Conservation (phyloP, 2,888 invertebrate genomes). For the Apocheima hispidaria region DNA sequence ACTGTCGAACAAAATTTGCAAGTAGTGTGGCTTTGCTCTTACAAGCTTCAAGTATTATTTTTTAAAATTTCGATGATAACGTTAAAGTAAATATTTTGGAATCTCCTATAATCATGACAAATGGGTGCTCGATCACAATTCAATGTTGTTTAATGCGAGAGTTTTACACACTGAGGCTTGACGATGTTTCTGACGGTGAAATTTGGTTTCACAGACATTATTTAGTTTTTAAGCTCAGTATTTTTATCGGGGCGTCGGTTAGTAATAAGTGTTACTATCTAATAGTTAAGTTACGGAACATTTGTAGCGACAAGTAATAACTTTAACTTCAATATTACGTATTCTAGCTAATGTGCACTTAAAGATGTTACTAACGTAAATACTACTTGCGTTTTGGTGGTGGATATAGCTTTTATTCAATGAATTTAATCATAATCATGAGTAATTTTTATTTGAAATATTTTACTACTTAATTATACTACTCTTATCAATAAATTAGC, state of each 20-base stretch:
- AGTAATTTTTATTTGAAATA: slow-evolving; percentile 73
- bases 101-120: slow-evolving; percentile 56
- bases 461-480: slow-evolving; percentile 62
- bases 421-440: slow-evolving; percentile 70
- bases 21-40: not conserved
- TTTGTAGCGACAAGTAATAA: slow-evolving; percentile 48
- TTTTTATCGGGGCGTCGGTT: slow-evolving; percentile 58
- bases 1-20: not conserved
- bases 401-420: slow-evolving; percentile 77
- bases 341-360: slow-evolving; percentile 49
- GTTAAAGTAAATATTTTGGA: slow-evolving; percentile 32
- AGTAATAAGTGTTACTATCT: slow-evolving; percentile 71
- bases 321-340: slow-evolving; percentile 48
- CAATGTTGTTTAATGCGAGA: slow-evolving; percentile 56
- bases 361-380: slow-evolving; percentile 65
- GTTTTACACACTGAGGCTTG: slow-evolving; percentile 61
- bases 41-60: slow-evolving; percentile 5
- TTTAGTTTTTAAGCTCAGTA: slow-evolving; percentile 55
- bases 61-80: not conserved
- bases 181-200: slow-evolving; percentile 45
- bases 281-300: slow-evolving; percentile 53
- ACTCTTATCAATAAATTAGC: slow-evolving; percentile 57
- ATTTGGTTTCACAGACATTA: slow-evolving; percentile 40
- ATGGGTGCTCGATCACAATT: slow-evolving; percentile 49
- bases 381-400: slow-evolving; percentile 76